Evolutionary conservation across 2,888 invertebrate species (phyloP).

Genomic region (Scrobipalpa costella): DNA sequence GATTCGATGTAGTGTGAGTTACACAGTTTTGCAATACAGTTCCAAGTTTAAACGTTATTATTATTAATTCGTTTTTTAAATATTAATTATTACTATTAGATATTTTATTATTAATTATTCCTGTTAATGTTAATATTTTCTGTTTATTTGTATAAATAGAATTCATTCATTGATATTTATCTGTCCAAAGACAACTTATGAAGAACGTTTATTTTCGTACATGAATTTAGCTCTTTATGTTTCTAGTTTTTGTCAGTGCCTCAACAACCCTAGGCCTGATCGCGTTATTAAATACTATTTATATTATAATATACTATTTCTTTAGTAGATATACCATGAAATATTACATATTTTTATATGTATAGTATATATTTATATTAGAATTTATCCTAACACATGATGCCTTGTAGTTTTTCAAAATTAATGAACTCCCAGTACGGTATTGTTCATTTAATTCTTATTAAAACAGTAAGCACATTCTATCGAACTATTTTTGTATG

Average conservation of each 20-base stretch:
- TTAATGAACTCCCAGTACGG: not conserved
- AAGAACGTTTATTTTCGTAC: not conserved
- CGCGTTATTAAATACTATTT: not conserved
- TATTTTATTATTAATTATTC: conserved; percentile 16
- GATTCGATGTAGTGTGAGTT: not conserved
- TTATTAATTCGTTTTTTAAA: conserved; percentile 15
- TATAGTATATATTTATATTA: conserved; percentile 6
- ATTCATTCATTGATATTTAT: conserved; percentile 5
- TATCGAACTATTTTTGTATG: not conserved
- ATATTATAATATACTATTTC: not conserved
- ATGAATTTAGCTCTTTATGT: not conserved
- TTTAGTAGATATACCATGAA: not conserved
- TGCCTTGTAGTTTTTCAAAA: conserved; percentile 7
- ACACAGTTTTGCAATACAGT: conserved; percentile 17
- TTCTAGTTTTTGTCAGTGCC: not conserved
- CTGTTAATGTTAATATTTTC: conserved; percentile 7
- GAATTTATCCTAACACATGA: conserved; percentile 13
- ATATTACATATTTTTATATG: conserved; percentile 4
- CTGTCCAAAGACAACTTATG: not conserved
- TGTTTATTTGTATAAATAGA: not conserved
- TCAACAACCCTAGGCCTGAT: not conserved
- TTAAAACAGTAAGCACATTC: not conserved
- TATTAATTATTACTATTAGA: not conserved
- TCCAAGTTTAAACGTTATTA: conserved; percentile 16
- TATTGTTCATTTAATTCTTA: not conserved